These are phyloP conservation scores for Lissonota sp. DNA, from an alignment of 2,888 invertebrate species.

Conservation along the genomic window DNA sequence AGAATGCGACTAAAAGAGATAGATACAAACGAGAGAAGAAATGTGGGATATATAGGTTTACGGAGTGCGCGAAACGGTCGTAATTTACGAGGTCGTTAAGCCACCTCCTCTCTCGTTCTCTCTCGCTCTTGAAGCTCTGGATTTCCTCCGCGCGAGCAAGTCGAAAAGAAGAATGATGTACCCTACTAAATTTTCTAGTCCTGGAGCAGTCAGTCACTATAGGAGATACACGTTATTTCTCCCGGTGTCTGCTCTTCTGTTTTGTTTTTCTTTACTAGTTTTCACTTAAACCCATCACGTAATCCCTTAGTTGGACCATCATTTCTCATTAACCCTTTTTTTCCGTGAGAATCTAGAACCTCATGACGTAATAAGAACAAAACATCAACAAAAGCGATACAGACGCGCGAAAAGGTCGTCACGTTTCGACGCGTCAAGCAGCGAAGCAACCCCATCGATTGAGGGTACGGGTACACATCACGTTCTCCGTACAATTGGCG, in stretches of 20 bases:
- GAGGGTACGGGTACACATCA: background rate
- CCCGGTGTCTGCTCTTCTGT: slow-evolving; percentile 38
- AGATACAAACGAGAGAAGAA: too few species aligned
- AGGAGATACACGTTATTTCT: slow-evolving; percentile 37
- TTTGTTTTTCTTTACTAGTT: too few species aligned
- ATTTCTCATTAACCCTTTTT: slow-evolving; percentile 28
- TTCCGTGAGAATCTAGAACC: background rate
- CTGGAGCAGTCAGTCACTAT: slow-evolving; percentile 64
- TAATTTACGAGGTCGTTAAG: slow-evolving; percentile 70
- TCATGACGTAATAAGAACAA: slow-evolving; percentile 39
- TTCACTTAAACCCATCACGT: slow-evolving; percentile 19
- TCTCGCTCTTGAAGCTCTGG: slow-evolving; percentile 39
- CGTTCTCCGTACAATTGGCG: too few species aligned
- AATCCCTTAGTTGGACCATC: slow-evolving; percentile 9
- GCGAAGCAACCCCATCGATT: background rate
- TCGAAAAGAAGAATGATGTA: slow-evolving; percentile 68
- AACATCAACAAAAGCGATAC: too few species aligned
- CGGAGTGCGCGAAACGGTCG: slow-evolving; percentile 63
- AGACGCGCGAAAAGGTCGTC: slow-evolving; percentile 45
- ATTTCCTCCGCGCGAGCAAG: slow-evolving; percentile 31
- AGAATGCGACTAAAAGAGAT: too few species aligned
- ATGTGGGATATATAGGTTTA: slow-evolving; percentile 60
- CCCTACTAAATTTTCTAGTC: slow-evolving; percentile 67
- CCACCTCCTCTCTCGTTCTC: too few species aligned
- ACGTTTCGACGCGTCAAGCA: slow-evolving; percentile 44